Percentiles rank a stretch among this genome's conserved stretches.
phyloP scores from a whole-genome alignment of 2,797 vertebrate species.

The Menidia menidia region DNA sequence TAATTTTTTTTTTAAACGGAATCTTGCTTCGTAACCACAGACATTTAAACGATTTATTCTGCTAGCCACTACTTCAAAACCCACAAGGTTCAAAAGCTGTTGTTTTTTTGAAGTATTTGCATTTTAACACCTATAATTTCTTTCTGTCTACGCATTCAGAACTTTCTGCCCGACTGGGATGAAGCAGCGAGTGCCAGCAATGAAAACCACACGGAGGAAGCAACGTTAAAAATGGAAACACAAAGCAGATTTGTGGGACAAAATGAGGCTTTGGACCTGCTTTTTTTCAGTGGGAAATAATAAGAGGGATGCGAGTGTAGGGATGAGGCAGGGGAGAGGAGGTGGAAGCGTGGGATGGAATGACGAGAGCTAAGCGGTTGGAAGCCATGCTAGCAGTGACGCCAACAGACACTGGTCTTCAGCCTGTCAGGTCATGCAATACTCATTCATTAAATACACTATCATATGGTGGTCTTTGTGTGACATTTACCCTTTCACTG shows the following conservation, averaged over 20 bases:
- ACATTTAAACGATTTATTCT: too few relatives aligned
- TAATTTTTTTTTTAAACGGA: too few relatives aligned
- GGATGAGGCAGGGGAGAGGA: slow-evolving; percentile 18
- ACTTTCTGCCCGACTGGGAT: slow-evolving; percentile 34
- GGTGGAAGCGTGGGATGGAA: slow-evolving; percentile 36
- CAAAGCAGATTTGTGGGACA: slow-evolving; percentile 8
- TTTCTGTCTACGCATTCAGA: neutral
- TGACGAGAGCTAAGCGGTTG: slow-evolving; percentile 44
- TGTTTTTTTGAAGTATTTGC: too few relatives aligned
- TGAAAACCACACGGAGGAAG: slow-evolving; percentile 49
- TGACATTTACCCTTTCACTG: neutral
- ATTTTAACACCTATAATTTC: too few relatives aligned
- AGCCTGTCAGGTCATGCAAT: neutral
- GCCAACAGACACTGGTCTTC: slow-evolving; percentile 12
- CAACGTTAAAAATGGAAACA: slow-evolving; percentile 31
- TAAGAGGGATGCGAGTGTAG: neutral
- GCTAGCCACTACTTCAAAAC: too few relatives aligned
- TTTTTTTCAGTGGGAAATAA: neutral
- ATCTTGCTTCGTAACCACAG: too few relatives aligned
- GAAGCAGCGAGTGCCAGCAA: slow-evolving; percentile 63
- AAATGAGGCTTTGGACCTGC: slow-evolving; percentile 28
- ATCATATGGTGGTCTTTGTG: neutral
- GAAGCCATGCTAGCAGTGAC: slow-evolving; percentile 73
- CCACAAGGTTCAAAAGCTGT: too few relatives aligned
- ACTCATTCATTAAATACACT: neutral